These are phyloP conservation scores for Pseudeuparius sepicola DNA, from an alignment of 2,888 invertebrate species.

Conservation along the genomic window DNA sequence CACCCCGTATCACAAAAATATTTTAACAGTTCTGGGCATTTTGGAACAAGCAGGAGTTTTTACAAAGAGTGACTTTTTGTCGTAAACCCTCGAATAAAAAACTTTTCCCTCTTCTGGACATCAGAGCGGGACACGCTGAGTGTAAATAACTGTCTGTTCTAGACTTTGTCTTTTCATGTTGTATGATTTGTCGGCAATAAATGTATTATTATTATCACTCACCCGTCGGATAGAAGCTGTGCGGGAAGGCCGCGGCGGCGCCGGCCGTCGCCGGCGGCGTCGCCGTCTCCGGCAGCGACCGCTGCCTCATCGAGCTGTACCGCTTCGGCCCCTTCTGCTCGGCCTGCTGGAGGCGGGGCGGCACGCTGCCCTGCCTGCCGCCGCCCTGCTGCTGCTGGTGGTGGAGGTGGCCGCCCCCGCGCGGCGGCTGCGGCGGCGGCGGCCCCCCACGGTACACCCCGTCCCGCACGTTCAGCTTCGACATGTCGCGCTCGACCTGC, in stretches of 20 bases:
- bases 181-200: no score
- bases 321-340: slow-evolving; percentile 45
- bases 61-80: no score
- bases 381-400: slow-evolving; percentile 11
- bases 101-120: no score
- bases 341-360: slow-evolving; percentile 35
- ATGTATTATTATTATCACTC: no score
- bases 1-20: no score
- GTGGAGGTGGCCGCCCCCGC: no score
- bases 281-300: slow-evolving; percentile 47
- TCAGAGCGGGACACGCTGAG: no score
- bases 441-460: slow-evolving; percentile 22
- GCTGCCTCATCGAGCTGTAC: slow-evolving; percentile 45
- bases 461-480: slow-evolving; percentile 28
- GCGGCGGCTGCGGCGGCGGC: slow-evolving; percentile 2
- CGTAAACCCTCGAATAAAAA: no score
- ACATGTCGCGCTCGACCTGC: slow-evolving; percentile 33
- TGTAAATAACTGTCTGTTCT: no score
- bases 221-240: slow-evolving; percentile 33
- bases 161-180: no score
- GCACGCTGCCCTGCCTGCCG: slow-evolving; percentile 35
- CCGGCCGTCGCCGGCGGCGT: slow-evolving; percentile 34
- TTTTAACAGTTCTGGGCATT: no score
- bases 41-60: no score
- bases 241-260: slow-evolving; percentile 22